Conservation (phyloP, 53 echinoderm and acorn worm species). For the Echinometra lucunter region DNA sequence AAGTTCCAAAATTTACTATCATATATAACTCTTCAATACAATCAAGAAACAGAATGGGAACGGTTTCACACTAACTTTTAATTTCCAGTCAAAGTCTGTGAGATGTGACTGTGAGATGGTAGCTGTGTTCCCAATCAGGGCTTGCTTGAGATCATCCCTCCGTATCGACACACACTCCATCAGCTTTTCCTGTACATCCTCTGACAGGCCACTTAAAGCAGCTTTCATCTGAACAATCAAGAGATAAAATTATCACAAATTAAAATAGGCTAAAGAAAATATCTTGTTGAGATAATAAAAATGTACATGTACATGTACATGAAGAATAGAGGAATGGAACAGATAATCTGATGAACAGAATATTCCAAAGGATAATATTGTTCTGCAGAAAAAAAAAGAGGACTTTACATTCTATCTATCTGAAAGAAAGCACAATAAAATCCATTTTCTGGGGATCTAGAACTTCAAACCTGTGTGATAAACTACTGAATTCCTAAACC, state of each 20-base stretch:
- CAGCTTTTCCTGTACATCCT: slow-evolving; percentile 70
- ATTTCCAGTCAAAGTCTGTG: slow-evolving; percentile 96
- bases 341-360: too few species aligned
- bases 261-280: background rate
- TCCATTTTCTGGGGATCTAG: too few species aligned
- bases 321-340: background rate
- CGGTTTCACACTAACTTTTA: slow-evolving; percentile 75
- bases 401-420: too few species aligned
- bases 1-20: too few species aligned
- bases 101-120: slow-evolving; percentile 90
- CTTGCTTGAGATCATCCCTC: slow-evolving; percentile 75
- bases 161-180: slow-evolving; percentile 82
- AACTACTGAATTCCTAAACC: too few species aligned
- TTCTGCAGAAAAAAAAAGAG: too few species aligned
- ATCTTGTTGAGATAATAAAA: background rate
- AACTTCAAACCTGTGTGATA: too few species aligned
- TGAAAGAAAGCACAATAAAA: too few species aligned
- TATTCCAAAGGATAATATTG: too few species aligned
- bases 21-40: background rate
- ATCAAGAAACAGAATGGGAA: background rate
- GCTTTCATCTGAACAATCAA: slow-evolving; percentile 71
- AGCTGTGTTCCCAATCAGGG: slow-evolving; percentile 77
- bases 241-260: background rate
- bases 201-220: slow-evolving; percentile 72
- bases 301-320: background rate